phyloP scores from a whole-genome alignment of 2,797 vertebrate genomes.

The Eulemur mongoz region DNA sequence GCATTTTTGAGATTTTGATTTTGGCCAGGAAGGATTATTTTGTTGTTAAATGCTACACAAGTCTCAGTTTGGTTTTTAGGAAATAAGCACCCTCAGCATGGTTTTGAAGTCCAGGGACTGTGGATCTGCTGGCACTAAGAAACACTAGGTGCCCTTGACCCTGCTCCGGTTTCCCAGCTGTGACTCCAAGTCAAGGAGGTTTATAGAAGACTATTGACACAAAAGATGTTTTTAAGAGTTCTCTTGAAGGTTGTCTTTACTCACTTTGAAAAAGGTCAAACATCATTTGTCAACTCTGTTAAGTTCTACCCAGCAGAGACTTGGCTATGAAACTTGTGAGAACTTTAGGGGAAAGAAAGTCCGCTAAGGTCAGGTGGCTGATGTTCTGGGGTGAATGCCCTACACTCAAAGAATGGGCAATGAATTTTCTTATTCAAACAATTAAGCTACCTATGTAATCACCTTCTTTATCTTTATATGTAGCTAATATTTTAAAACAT shows the following conservation, averaged over 20 bases:
- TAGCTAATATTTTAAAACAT: neutral
- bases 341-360: neutral
- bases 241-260: slow-evolving; percentile 59
- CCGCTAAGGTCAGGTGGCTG: neutral
- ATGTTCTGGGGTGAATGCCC: neutral
- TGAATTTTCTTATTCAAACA: slow-evolving; percentile 34
- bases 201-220: slow-evolving; percentile 53
- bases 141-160: slow-evolving; percentile 51
- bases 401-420: neutral
- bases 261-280: slow-evolving; percentile 44
- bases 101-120: slow-evolving; percentile 70
- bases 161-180: slow-evolving; percentile 55
- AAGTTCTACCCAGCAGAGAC: neutral
- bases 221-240: slow-evolving; percentile 48
- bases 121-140: slow-evolving; percentile 36
- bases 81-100: slow-evolving; percentile 51
- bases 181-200: slow-evolving; percentile 57
- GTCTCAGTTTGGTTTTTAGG: slow-evolving; percentile 50
- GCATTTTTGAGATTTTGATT: slow-evolving; percentile 37
- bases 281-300: slow-evolving; percentile 8
- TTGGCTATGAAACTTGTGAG: neutral
- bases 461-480: neutral
- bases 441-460: neutral
- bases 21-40: slow-evolving; percentile 70
- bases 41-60: slow-evolving; percentile 71